Percentiles rank a stretch among this genome's conserved stretches.
These are phyloP conservation scores for Megaleporinus macrocephalus DNA, from an alignment of 2,113 vertebrate genomes.

Conservation along the genomic window DNA sequence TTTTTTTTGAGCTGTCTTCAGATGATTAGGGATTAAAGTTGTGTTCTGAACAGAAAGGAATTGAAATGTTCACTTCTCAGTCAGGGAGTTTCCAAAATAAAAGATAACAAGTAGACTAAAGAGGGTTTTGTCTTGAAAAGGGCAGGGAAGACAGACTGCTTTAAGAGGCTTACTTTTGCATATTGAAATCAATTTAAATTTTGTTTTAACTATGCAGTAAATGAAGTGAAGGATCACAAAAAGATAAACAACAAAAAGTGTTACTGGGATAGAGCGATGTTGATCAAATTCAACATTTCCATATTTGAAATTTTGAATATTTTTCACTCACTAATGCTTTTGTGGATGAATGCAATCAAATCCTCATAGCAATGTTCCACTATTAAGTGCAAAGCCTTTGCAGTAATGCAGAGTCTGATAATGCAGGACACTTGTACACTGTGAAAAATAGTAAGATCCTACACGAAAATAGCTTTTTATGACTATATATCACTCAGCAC, in stretches of 20 bases:
- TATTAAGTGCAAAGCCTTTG: too few relatives aligned
- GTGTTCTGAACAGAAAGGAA: not conserved
- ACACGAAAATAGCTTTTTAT: not conserved
- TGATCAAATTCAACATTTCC: too few relatives aligned
- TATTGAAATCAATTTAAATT: slow-evolving; percentile 55
- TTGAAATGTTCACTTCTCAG: slow-evolving; percentile 2
- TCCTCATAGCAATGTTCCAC: too few relatives aligned
- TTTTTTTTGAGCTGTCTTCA: slow-evolving; percentile 23
- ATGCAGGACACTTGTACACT: too few relatives aligned
- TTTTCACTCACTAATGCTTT: too few relatives aligned
- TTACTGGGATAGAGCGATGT: too few relatives aligned
- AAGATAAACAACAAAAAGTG: not conserved
- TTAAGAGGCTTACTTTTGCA: slow-evolving; percentile 28
- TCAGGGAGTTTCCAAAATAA: slow-evolving; percentile 1
- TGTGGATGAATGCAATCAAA: too few relatives aligned
- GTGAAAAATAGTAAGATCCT: too few relatives aligned
- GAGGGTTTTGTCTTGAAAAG: slow-evolving; percentile 9
- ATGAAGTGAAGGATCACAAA: not conserved
- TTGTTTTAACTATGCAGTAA: slow-evolving; percentile 14
- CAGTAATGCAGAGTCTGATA: too few relatives aligned
- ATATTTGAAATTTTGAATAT: too few relatives aligned
- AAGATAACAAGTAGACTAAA: not conserved
- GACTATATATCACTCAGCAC: not conserved
- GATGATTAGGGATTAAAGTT: slow-evolving; percentile 47
- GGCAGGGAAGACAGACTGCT: slow-evolving; percentile 1